A percentile compares a stretch with the other conserved stretches of the same genome.
These are phyloP conservation scores for Scomber colias DNA, from an alignment of 2,113 vertebrate genomes.

Conservation along the genomic window DNA sequence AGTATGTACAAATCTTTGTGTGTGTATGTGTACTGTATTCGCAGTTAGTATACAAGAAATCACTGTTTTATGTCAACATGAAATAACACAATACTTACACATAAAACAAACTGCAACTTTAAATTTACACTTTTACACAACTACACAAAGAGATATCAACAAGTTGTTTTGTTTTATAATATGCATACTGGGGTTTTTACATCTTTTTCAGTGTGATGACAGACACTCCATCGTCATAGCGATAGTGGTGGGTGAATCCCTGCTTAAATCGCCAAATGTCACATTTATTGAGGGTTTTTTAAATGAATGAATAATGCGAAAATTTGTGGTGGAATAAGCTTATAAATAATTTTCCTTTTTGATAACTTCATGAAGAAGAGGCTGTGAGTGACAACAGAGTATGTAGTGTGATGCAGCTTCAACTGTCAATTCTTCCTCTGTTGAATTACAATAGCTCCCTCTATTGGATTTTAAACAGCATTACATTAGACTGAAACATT, in stretches of 20 bases:
- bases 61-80: not conserved
- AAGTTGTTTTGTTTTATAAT: too few relatives aligned
- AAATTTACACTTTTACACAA: not conserved
- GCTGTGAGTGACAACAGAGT: not conserved
- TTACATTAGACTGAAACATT: slow-evolving; percentile 31
- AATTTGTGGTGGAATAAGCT: not conserved
- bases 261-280: not conserved
- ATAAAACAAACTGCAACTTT: not conserved
- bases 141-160: too few relatives aligned
- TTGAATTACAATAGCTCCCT: slow-evolving; percentile 63
- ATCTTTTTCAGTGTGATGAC: too few relatives aligned
- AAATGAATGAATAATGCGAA: not conserved
- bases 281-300: not conserved
- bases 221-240: too few relatives aligned
- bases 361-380: not conserved
- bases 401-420: not conserved
- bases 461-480: slow-evolving; percentile 53
- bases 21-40: not conserved
- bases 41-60: not conserved
- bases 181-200: too few relatives aligned
- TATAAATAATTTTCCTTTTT: not conserved
- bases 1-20: not conserved
- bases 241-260: not conserved
- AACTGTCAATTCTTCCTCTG: not conserved
- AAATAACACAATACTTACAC: not conserved